Evolutionary conservation across 1,140 invertebrate species (phyloP), one percentile per base, ranked within the genome.

Genomic region (Aethina tumida): DNA sequence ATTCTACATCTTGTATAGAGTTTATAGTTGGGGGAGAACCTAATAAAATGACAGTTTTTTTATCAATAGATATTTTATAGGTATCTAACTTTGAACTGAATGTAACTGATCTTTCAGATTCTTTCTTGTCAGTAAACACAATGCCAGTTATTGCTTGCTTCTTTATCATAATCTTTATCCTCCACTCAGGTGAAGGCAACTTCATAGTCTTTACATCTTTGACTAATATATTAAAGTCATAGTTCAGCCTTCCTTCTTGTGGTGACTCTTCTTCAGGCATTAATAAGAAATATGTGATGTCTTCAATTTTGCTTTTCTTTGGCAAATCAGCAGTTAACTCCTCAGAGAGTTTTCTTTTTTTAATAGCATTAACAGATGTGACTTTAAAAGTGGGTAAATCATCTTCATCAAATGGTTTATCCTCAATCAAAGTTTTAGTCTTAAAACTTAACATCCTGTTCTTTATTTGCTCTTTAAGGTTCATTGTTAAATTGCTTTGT

Each of bases 201-300:
- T 49, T 45, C 43, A 49, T 45, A 12, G 41, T 45, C 21, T 49
- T 49, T 31, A 49, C 44, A 29, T 49, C 47, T 27, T 42, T 45
- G 5, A 49, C 43, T 8, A 49, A 21, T 7, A 38, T 35, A 15
- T 45, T 36, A 31, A 49, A 49, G 3, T 40, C n/a, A 33, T 45
- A 49, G 13, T 45, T 39, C 20, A 49, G 21, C 13, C 29, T 45
- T 0, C 47, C 47, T 16, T 45, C 43, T 17, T n/a, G n/a, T n/a
- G n/a, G n/a, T n/a, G n/a, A n/a, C n/a, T n/a, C n/a, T n/a, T n/a
- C n/a, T n/a, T n/a, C n/a, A n/a, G n/a, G n/a, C n/a, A n/a, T n/a
- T n/a, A n/a, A n/a, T n/a, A n/a, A n/a, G n/a, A n/a, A n/a, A n/a
- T n/a, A n/a, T n/a, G n/a, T n/a, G n/a, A n/a, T n/a, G n/a, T n/a